phyloP scores from a whole-genome alignment of 2,888 invertebrate genomes.

The Ophion ventricosus region DNA sequence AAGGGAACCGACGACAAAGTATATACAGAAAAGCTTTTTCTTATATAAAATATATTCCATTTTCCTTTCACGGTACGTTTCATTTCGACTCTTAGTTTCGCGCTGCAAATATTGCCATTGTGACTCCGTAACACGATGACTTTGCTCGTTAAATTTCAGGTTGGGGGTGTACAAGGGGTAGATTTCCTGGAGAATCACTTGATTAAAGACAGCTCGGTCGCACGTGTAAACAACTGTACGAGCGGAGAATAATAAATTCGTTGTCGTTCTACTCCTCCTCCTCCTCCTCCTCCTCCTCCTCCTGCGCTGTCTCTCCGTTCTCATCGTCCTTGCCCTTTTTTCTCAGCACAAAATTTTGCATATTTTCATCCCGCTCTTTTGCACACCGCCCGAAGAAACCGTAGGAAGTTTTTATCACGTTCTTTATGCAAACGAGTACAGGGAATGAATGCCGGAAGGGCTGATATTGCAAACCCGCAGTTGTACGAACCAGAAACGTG shows the following conservation, averaged over 20 bases:
- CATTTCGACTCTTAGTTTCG: neutral
- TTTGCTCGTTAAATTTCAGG: conserved; percentile 46
- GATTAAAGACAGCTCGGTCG: conserved; percentile 62
- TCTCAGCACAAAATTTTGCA: conserved; percentile 27
- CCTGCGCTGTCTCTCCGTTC: conserved; percentile 7
- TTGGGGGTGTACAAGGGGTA: neutral
- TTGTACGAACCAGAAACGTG: conserved; percentile 8
- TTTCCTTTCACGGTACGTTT: neutral
- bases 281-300: conserved; percentile 5
- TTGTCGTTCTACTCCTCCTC: conserved; percentile 5
- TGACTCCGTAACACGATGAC: conserved; percentile 33
- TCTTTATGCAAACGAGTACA: conserved; percentile 59
- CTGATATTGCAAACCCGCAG: conserved; percentile 37
- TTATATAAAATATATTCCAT: neutral
- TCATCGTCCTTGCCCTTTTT: conserved; percentile 21
- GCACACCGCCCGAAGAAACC: conserved; percentile 30
- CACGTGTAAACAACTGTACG: conserved; percentile 63
- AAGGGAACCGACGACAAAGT: too few species aligned
- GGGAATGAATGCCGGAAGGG: conserved; percentile 50
- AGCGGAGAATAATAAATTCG: conserved; percentile 58
- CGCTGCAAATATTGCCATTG: conserved; percentile 12
- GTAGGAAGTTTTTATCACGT: conserved; percentile 57
- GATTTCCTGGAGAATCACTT: conserved; percentile 49
- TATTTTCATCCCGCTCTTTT: conserved; percentile 37
- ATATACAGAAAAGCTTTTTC: neutral